Evolutionary conservation across 2,113 vertebrate genomes (phyloP).

Genomic region (Bufo gargarizans): DNA sequence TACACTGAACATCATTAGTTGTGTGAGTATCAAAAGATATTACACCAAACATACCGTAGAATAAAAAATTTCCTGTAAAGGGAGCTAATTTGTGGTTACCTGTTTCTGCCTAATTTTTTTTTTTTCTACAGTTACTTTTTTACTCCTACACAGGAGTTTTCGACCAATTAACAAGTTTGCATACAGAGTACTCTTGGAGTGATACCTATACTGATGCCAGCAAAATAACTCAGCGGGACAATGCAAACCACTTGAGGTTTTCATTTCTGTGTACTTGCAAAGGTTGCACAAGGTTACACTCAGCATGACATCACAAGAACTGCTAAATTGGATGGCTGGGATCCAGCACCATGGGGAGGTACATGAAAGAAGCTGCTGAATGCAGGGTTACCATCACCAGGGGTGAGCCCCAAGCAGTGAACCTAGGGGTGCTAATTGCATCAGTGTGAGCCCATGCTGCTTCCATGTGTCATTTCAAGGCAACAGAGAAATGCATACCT

Average conservation of each 20-base stretch:
- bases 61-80: not conserved
- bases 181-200: slow-evolving; percentile 14
- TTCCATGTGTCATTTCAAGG: slow-evolving; percentile 39
- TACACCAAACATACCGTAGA: too few relatives aligned
- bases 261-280: slow-evolving; percentile 34
- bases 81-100: not conserved
- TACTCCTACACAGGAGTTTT: slow-evolving; percentile 10
- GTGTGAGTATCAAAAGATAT: not conserved
- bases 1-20: not conserved
- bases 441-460: slow-evolving; percentile 34
- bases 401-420: slow-evolving; percentile 40
- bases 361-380: slow-evolving; percentile 36
- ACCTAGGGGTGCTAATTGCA: slow-evolving; percentile 44
- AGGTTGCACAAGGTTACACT: slow-evolving; percentile 47
- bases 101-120: not conserved
- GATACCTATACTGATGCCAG: slow-evolving; percentile 15
- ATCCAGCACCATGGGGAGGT: slow-evolving; percentile 17
- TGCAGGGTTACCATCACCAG: slow-evolving; percentile 30
- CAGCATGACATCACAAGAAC: slow-evolving; percentile 35
- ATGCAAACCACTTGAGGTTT: slow-evolving; percentile 31
- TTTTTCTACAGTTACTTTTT: not conserved
- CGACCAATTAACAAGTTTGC: slow-evolving; percentile 22
- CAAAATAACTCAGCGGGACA: slow-evolving; percentile 21
- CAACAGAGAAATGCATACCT: not conserved
- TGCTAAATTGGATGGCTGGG: slow-evolving; percentile 38